Evolutionary conservation across 2,113 vertebrate genomes (phyloP), one percentile per base, ranked within the genome.

Genomic region (Pipra filicauda): DNA sequence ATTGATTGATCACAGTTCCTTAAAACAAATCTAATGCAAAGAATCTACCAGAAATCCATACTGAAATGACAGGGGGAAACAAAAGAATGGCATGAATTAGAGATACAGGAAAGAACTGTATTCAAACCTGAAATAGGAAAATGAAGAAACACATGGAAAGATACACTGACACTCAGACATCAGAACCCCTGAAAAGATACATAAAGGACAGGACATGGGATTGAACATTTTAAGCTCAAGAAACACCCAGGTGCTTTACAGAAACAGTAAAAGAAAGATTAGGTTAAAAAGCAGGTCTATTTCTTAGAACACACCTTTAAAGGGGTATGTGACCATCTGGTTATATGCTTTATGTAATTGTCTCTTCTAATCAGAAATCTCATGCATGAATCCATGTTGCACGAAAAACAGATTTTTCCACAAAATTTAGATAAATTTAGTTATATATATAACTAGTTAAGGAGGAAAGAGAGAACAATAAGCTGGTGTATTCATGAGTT

Each of bases 391-490:
- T 58, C 41, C 33, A 70, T 7, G 18, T 31, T 75, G 18, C 23
- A 43, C 0, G 0, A 71, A 93, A 88, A 78, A 19, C 0, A 48
- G 5, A 37, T 66, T 65, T 69, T 55, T 75, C 9, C 7, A 69
- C 39, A 79, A 65, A 71, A 75, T 64, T 67, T 27, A 55, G 4
- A 51, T 27, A 27, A 8, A 51, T 51, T 15, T 51, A 51, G 14
- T 27, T 51, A 51, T 27, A 27, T 51, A 51, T 49, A 78, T 27
- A 81, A 33, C 24, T 49, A 66, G 8, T 54, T 75, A 73, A 44
- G 13, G 8, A 85, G 21, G 26, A 96, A 80, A 70, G 2, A 54
- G 8, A 72, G 23, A 74, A 70, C 0, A 0, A 19, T 57, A 89
- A 65, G 3, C 15, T 48, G 5, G 3, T 49, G 8, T 16, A 44